Percentiles rank a stretch among this genome's conserved stretches.
phyloP scores from a whole-genome alignment of 2,888 invertebrate species.

The Odontocolon sp. region DNA sequence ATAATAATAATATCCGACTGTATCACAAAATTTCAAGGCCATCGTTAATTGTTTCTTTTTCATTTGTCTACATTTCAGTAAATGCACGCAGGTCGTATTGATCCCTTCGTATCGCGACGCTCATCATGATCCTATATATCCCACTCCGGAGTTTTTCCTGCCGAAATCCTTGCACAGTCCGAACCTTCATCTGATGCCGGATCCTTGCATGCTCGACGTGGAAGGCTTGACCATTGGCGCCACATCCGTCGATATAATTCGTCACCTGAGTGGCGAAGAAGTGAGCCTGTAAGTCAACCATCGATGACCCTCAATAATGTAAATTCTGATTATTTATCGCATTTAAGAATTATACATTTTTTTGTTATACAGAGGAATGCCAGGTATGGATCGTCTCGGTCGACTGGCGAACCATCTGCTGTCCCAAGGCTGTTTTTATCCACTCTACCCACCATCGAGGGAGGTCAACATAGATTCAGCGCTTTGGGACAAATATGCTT shows the following conservation, averaged over 20 bases:
- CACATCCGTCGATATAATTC: constrained; percentile 91
- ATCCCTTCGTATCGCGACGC: constrained; percentile 90
- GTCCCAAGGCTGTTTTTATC: constrained; percentile 90
- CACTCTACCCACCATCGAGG: constrained; percentile 88
- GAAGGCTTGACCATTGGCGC: constrained; percentile 89
- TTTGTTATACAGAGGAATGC: constrained; percentile 78
- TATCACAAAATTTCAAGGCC: not conserved
- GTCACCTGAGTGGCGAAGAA: constrained; percentile 92
- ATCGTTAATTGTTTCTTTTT: constrained; percentile 2
- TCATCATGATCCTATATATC: constrained; percentile 90
- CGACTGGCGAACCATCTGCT: constrained; percentile 89
- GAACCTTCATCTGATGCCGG: constrained; percentile 88
- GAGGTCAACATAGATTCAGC: constrained; percentile 87
- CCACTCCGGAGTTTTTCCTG: constrained; percentile 89
- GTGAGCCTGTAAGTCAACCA: constrained; percentile 84
- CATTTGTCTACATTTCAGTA: constrained; percentile 80
- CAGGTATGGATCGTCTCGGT: constrained; percentile 86
- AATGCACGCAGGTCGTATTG: constrained; percentile 87
- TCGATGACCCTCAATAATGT: too few relatives aligned
- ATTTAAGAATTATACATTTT: constrained; percentile 5
- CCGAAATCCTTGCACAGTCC: constrained; percentile 81
- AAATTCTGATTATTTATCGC: not conserved
- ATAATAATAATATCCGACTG: constrained; percentile 21
- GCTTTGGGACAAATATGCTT: constrained; percentile 87
- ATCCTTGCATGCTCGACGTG: constrained; percentile 90